Conservation (phyloP, 2,888 invertebrate species). For the Orchesellides sinensis region DNA sequence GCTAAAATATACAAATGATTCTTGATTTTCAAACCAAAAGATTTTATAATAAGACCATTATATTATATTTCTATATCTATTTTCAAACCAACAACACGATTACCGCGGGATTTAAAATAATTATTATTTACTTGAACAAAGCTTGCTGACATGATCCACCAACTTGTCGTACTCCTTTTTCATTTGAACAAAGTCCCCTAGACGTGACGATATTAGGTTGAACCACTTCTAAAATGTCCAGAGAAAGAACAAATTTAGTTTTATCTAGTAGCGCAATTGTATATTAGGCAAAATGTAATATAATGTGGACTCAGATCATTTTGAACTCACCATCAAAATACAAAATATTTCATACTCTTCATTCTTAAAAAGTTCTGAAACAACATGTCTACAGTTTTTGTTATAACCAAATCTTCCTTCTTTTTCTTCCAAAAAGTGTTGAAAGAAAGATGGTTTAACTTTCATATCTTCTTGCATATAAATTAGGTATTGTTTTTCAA, state of each 20-base stretch:
- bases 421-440: slow-evolving; percentile 43
- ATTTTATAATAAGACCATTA: too few relatives aligned
- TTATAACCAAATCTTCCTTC: slow-evolving; percentile 13
- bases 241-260: background rate
- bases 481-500: slow-evolving; percentile 11
- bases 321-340: slow-evolving; percentile 34
- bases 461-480: slow-evolving; percentile 11
- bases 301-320: background rate
- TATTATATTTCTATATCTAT: too few relatives aligned
- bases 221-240: slow-evolving; percentile 41
- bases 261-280: too few relatives aligned
- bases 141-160: slow-evolving; percentile 15
- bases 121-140: background rate
- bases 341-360: slow-evolving; percentile 21
- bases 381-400: background rate
- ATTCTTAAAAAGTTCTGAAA: background rate
- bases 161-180: slow-evolving; percentile 20
- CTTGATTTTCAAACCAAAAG: background rate
- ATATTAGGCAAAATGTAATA: too few relatives aligned
- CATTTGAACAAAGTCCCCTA: background rate
- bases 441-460: slow-evolving; percentile 42
- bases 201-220: slow-evolving; percentile 8
- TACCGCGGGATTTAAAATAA: too few relatives aligned
- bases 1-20: background rate
- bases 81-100: too few relatives aligned